Evolutionary conservation across 1,140 invertebrate species (phyloP).

Genomic region (Trichoplusia ni): DNA sequence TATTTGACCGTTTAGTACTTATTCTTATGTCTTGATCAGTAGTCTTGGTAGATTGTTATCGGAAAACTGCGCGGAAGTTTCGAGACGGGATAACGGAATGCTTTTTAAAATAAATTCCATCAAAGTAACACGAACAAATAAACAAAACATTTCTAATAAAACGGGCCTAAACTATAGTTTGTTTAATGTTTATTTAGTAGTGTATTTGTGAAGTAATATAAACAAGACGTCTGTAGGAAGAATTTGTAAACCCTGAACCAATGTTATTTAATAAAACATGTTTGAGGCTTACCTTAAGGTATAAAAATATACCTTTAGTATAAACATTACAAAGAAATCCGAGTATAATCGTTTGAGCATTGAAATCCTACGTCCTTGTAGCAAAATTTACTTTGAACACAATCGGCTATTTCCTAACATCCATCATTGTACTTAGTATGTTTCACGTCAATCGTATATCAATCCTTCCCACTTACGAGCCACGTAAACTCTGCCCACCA

Average conservation of each 20-base stretch:
- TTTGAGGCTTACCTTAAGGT: conserved; percentile 1
- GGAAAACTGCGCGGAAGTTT: too few relatives aligned
- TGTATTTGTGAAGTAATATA: conserved; percentile 39
- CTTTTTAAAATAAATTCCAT: background rate
- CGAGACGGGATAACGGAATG: too few relatives aligned
- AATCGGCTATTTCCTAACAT: background rate
- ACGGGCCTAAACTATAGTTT: conserved; percentile 17
- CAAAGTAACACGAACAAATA: conserved; percentile 4
- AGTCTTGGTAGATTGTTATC: too few relatives aligned
- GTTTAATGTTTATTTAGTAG: conserved; percentile 34
- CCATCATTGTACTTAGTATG: background rate
- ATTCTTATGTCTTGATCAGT: too few relatives aligned
- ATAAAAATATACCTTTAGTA: background rate
- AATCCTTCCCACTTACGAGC: background rate
- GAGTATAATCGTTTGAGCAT: too few relatives aligned
- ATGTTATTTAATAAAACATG: conserved; percentile 41
- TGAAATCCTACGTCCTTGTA: background rate
- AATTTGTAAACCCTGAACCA: conserved; percentile 29
- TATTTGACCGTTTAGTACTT: too few relatives aligned
- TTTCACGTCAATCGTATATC: background rate
- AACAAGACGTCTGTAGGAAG: conserved; percentile 30
- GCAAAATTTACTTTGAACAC: background rate
- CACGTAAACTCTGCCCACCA: conserved; percentile 1
- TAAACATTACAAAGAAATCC: too few relatives aligned
- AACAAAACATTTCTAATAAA: conserved; percentile 9